Percentiles rank a stretch among this genome's conserved stretches.
phyloP scores from a whole-genome alignment of 2,797 vertebrate species.

The Sebastes aleutianus region DNA sequence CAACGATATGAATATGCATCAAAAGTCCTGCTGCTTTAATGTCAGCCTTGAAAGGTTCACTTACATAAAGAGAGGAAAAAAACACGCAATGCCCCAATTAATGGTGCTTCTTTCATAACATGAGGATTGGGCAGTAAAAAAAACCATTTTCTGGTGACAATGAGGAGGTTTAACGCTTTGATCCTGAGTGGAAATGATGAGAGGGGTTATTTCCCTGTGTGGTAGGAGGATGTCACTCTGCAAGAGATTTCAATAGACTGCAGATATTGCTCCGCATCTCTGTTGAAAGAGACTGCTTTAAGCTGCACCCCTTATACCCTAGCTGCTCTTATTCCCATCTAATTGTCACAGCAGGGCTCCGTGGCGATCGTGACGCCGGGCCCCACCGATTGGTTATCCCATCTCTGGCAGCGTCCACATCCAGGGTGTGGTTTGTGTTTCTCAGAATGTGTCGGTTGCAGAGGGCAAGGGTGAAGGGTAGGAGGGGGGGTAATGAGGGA shows the following conservation, averaged over 20 bases:
- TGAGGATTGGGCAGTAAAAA: slow-evolving; percentile 21
- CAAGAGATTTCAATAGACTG: slow-evolving; percentile 36
- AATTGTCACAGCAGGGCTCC: slow-evolving; percentile 41
- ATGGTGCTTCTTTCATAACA: slow-evolving; percentile 42
- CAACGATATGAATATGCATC: slow-evolving; percentile 44
- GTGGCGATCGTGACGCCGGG: slow-evolving; percentile 48
- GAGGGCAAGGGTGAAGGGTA: slow-evolving; percentile 22
- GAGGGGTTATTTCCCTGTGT: slow-evolving; percentile 22
- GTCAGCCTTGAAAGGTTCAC: slow-evolving; percentile 23
- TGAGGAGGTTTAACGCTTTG: slow-evolving; percentile 40
- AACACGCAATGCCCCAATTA: slow-evolving; percentile 16
- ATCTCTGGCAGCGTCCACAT: slow-evolving; percentile 60
- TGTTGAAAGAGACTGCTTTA: slow-evolving; percentile 32
- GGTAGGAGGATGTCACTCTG: slow-evolving; percentile 31
- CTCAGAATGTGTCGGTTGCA: slow-evolving; percentile 68
- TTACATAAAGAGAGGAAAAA: slow-evolving; percentile 21
- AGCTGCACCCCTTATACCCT: slow-evolving; percentile 17
- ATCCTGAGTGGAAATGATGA: slow-evolving; percentile 51
- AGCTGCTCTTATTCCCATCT: slow-evolving; percentile 31
- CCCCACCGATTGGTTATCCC: slow-evolving; percentile 48
- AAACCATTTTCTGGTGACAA: slow-evolving; percentile 15
- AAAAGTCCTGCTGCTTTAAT: slow-evolving; percentile 32
- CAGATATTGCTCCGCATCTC: slow-evolving; percentile 62
- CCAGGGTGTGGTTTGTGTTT: slow-evolving; percentile 69
- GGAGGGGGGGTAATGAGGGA: slow-evolving; percentile 56